Evolutionary conservation across 2,797 vertebrate genomes (phyloP).

Genomic region (Pseudochaenichthys georgianus): DNA sequence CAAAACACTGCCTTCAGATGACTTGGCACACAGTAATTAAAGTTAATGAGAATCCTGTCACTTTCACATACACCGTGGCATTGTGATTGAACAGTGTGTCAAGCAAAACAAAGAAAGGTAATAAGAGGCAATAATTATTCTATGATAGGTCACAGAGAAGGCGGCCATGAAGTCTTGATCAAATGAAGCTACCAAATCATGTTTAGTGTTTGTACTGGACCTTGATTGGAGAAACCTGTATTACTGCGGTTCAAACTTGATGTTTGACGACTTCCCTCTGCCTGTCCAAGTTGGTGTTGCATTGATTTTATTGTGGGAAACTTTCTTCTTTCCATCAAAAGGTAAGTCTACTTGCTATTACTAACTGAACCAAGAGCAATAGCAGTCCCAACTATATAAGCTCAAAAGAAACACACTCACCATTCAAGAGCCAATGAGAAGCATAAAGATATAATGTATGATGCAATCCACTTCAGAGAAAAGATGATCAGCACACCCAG

Average conservation of each 20-base stretch:
- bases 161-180: slow-evolving; percentile 28
- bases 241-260: slow-evolving; percentile 21
- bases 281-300: neutral
- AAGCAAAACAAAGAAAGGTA: slow-evolving; percentile 64
- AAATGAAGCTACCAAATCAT: slow-evolving; percentile 40
- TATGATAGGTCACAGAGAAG: slow-evolving; percentile 47
- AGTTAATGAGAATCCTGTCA: slow-evolving; percentile 70
- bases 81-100: slow-evolving; percentile 51
- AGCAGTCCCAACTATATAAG: neutral
- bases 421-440: slow-evolving; percentile 18
- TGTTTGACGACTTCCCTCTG: slow-evolving; percentile 4
- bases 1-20: slow-evolving; percentile 60
- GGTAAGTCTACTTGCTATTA: neutral
- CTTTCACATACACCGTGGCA: slow-evolving; percentile 47
- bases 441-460: slow-evolving; percentile 22
- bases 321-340: neutral
- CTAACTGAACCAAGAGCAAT: neutral
- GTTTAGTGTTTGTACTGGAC: slow-evolving; percentile 24
- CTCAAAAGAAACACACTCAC: neutral
- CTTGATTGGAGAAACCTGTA: neutral
- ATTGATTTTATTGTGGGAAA: slow-evolving; percentile 5
- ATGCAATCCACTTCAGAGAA: slow-evolving; percentile 31
- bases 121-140: slow-evolving; percentile 51
- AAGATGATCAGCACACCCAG: slow-evolving; percentile 45
- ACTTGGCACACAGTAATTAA: slow-evolving; percentile 70